These are phyloP conservation scores for Agonopterix alstromeriana DNA, from an alignment of 2,888 invertebrate genomes.

Conservation along the genomic window DNA sequence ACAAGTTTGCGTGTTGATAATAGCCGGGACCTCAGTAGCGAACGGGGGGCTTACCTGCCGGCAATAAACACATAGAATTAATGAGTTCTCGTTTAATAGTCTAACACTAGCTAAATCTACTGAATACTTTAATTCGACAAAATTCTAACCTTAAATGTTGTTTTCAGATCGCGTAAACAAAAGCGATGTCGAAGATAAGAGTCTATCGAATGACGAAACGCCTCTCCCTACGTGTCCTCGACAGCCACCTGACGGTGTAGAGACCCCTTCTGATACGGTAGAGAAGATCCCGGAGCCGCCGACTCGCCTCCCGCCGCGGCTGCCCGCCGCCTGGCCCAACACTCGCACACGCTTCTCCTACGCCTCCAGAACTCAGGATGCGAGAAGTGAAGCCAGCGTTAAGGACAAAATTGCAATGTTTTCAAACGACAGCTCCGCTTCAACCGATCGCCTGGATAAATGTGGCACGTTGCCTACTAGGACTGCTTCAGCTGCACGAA, in stretches of 20 bases:
- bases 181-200: constrained; percentile 68
- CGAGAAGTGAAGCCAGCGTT: constrained; percentile 87
- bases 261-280: constrained; percentile 83
- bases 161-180: constrained; percentile 64
- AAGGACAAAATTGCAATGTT: constrained; percentile 93
- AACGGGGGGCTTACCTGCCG: constrained; percentile 3
- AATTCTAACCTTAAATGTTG: constrained; percentile 8
- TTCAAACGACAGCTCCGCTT: constrained; percentile 73
- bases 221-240: constrained; percentile 79
- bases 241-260: constrained; percentile 89
- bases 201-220: constrained; percentile 66
- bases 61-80: background rate
- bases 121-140: background rate
- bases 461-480: constrained; percentile 56
- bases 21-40: constrained; percentile 11
- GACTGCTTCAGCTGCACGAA: constrained; percentile 39
- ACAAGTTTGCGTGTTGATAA: constrained; percentile 38
- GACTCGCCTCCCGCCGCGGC: constrained; percentile 49
- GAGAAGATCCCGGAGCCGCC: constrained; percentile 71
- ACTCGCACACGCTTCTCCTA: constrained; percentile 57
- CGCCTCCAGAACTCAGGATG: constrained; percentile 81
- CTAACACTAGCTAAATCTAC: background rate
- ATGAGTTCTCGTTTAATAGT: background rate
- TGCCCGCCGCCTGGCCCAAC: constrained; percentile 41
- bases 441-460: constrained; percentile 59